phyloP scores from a whole-genome alignment of 2,113 vertebrate species.

The Sialia sialis region DNA sequence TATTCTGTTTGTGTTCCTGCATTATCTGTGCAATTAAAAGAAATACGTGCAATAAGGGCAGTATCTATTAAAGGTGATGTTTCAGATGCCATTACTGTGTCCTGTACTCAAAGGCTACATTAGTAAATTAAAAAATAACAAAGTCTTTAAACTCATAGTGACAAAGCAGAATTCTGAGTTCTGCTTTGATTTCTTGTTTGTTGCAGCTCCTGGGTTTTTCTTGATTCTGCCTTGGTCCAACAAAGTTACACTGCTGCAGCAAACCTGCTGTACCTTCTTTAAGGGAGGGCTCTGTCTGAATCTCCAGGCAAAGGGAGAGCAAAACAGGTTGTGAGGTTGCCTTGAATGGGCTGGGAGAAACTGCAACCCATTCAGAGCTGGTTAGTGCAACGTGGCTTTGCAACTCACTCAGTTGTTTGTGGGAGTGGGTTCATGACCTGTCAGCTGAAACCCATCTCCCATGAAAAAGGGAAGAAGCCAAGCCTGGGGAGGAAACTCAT shows the following conservation, averaged over 20 bases:
- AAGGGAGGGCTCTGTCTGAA: background rate
- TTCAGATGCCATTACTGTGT: background rate
- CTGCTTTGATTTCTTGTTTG: background rate
- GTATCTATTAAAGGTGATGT: background rate
- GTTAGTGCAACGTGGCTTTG: fast-evolving
- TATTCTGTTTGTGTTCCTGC: background rate
- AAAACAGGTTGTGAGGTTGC: fast-evolving
- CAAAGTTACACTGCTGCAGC: fast-evolving
- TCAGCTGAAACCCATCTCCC: background rate
- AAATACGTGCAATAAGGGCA: background rate
- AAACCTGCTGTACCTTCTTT: background rate
- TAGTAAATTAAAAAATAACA: background rate
- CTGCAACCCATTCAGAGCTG: background rate
- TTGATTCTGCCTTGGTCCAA: background rate
- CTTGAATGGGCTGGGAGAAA: background rate
- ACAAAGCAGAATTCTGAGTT: background rate
- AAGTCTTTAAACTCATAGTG: background rate
- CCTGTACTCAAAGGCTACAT: background rate
- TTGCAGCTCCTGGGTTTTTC: background rate
- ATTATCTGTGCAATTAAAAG: conserved; percentile 1
- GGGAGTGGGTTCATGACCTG: background rate
- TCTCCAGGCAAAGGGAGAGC: background rate
- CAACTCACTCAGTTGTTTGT: background rate
- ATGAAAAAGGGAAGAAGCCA: background rate
- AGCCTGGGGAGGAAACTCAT: background rate